Percentiles rank a stretch among this genome's conserved stretches.
Conservation (phyloP, 2,113 vertebrate genomes). For the Nycticryphes semicollaris region DNA sequence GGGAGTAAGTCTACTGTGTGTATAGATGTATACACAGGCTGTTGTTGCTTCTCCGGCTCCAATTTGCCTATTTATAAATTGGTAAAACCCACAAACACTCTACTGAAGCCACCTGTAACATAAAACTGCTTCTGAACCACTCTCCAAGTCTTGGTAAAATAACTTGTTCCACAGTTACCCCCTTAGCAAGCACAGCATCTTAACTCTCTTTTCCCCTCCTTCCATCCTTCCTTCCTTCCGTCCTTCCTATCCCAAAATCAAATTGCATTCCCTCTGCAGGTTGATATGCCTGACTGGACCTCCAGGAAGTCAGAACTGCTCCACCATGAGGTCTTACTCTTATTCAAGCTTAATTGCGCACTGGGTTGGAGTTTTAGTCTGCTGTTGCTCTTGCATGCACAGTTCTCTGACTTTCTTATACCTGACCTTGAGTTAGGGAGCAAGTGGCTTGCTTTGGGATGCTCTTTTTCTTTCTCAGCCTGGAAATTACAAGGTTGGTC, state of each 20-base stretch:
- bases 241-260: neutral
- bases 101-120: neutral
- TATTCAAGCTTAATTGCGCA: neutral
- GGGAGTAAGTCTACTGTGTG: neutral
- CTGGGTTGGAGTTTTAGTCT: neutral
- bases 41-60: neutral
- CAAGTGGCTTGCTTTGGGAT: neutral
- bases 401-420: neutral
- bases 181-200: neutral
- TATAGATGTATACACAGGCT: neutral
- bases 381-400: accelerated
- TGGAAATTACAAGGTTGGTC: neutral
- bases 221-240: too few relatives aligned
- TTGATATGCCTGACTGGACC: neutral
- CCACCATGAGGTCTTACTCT: neutral
- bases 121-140: neutral
- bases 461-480: neutral
- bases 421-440: neutral
- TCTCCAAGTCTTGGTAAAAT: neutral
- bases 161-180: neutral
- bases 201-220: neutral
- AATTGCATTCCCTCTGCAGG: neutral
- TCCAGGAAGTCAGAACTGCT: conserved; percentile 9
- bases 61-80: neutral
- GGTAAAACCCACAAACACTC: neutral